Base-by-base conservation (phyloP, 2,888 invertebrate genomes). In the Oscheius sp. region DNA sequence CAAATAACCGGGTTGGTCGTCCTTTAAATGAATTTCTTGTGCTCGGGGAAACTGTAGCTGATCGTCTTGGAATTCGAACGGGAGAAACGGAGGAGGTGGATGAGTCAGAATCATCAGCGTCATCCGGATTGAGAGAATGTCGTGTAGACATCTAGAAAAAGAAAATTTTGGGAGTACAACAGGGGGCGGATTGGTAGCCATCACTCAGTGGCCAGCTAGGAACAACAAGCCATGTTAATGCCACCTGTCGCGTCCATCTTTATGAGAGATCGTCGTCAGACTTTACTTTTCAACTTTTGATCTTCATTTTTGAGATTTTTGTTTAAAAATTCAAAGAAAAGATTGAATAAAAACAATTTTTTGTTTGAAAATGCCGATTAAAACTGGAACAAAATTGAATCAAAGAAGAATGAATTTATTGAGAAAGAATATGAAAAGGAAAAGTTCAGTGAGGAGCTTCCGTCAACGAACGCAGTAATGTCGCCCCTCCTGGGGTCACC, bases 41-140 rank as follows among this genome's bases (percentile, higher is more conserved):
- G 53, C 79, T 76, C n/a, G 79, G 81, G 8, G 79, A 79, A n/a
- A 76, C 81, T 2, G 81, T 79, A 31, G 81, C 77, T 12, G 79
- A 77, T 52, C 81, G 29, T 65, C 70, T 65, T 10, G 78, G 78
- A 45, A 76, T 63, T 42, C 76, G 37, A 25, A 72, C 55, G 15
- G 55, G 55, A 1, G 75, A 75, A 39, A 64, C 66, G 1, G 69
- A 69, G 20, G 72, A 72, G 58, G 70, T 71, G 5, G 72, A 72
- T 8, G 63, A 63, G 69, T 76, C 78, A 65, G 76, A 76, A 66
- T 80, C 80, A 48, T 80, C 80, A n/a, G 80, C 80, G 61, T 80
- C 80, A 70, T 80, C 72, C 52, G 78, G 78, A 68, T 80, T 79
- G 55, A 80, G 74, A 10, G 70, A 61, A 42, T 61, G 61, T 27